phyloP scores from a whole-genome alignment of 2,888 invertebrate genomes.

The Ophraella communa region DNA sequence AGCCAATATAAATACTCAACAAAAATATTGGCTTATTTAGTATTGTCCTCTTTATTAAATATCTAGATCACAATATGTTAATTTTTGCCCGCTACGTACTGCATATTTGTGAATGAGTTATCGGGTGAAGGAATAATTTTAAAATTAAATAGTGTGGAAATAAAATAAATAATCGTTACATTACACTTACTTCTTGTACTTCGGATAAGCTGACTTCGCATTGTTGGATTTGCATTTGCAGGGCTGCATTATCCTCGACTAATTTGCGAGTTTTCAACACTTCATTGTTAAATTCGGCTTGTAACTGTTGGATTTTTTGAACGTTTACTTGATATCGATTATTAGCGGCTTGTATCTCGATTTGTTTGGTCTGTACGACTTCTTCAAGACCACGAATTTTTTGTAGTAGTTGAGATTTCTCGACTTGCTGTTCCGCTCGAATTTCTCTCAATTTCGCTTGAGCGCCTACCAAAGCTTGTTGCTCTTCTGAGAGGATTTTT shows the following conservation, averaged over 20 bases:
- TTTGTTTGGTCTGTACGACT: slow-evolving; percentile 60
- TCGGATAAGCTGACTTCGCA: slow-evolving; percentile 70
- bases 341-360: slow-evolving; percentile 70
- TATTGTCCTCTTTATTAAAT: too few species aligned
- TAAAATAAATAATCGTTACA: too few species aligned
- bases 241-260: slow-evolving; percentile 65
- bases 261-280: slow-evolving; percentile 61
- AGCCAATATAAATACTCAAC: too few species aligned
- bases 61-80: too few species aligned
- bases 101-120: too few species aligned
- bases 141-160: too few species aligned
- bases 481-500: slow-evolving; percentile 75
- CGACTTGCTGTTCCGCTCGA: slow-evolving; percentile 71
- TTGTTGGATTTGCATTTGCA: slow-evolving; percentile 69
- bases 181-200: slow-evolving; percentile 62
- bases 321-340: slow-evolving; percentile 65
- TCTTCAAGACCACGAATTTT: slow-evolving; percentile 66
- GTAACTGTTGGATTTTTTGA: slow-evolving; percentile 69
- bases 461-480: slow-evolving; percentile 75
- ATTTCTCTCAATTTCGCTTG: slow-evolving; percentile 82
- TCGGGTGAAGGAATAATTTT: too few species aligned
- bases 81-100: too few species aligned
- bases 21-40: too few species aligned
- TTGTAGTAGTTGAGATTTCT: slow-evolving; percentile 65
- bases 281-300: slow-evolving; percentile 67